Percentiles rank a stretch among this genome's conserved stretches.
phyloP scores from a whole-genome alignment of 1,140 invertebrate species.

The Drosophila bipectinata region DNA sequence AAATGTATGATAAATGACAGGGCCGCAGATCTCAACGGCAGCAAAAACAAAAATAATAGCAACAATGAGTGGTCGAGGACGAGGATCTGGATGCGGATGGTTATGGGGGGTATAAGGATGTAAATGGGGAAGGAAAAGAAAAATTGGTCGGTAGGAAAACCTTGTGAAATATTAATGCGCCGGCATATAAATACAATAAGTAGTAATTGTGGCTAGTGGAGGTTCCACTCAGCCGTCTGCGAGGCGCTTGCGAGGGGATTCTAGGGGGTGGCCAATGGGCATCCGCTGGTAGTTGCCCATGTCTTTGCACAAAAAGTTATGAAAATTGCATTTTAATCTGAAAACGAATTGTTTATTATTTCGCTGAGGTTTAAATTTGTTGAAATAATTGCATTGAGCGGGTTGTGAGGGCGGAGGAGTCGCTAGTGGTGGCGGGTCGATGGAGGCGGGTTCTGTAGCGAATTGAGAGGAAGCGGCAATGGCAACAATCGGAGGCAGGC shows the following conservation, averaged over 20 bases:
- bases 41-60: constrained; percentile 14
- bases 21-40: constrained; percentile 30
- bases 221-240: constrained; percentile 25
- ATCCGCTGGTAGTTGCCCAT: constrained; percentile 28
- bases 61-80: constrained; percentile 4
- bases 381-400: constrained; percentile 78
- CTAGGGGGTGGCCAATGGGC: constrained; percentile 8
- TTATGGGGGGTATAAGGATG: not conserved
- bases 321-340: constrained; percentile 83
- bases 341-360: constrained; percentile 83
- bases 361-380: constrained; percentile 83
- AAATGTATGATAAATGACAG: constrained; percentile 65
- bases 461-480: constrained; percentile 69
- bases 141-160: constrained; percentile 55
- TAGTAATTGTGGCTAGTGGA: constrained; percentile 70
- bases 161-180: constrained; percentile 80
- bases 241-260: not conserved
- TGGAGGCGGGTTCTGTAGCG: constrained; percentile 21
- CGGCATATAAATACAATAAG: constrained; percentile 81
- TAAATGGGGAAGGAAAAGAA: constrained; percentile 42
- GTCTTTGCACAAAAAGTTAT: constrained; percentile 77
- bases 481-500: constrained; percentile 67
- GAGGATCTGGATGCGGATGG: not conserved
- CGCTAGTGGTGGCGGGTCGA: constrained; percentile 5
- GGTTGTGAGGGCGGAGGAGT: constrained; percentile 5